These are phyloP conservation scores for Gasterosteus nipponicus DNA, from an alignment of 2,113 vertebrate genomes.

Conservation along the genomic window DNA sequence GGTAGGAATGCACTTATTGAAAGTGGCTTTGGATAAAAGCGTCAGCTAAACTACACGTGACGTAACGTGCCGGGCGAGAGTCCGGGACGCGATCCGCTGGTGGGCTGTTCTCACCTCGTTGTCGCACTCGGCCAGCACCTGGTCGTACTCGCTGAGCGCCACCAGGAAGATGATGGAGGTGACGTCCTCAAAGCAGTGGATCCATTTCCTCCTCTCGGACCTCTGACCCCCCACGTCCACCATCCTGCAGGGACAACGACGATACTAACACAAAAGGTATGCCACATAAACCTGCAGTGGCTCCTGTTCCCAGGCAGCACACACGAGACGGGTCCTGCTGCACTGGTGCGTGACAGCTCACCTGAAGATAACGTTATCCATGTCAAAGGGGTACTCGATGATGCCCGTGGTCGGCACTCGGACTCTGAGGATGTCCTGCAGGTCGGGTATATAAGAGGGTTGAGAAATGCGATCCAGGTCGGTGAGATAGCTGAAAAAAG, in stretches of 20 bases:
- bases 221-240: conserved; percentile 98
- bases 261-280: background rate
- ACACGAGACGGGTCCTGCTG: rapidly evolving
- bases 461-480: conserved; percentile 76
- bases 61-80: background rate
- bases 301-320: background rate
- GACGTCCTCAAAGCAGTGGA: conserved; percentile 99
- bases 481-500: conserved; percentile 70
- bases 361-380: conserved; percentile 99
- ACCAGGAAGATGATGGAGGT: conserved; percentile 99
- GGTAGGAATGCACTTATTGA: no score
- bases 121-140: conserved; percentile 96
- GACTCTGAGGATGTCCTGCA: conserved; percentile 75
- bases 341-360: conserved; percentile 52
- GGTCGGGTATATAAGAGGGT: conserved; percentile 68
- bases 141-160: conserved; percentile 98
- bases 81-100: background rate
- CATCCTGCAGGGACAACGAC: conserved; percentile 85
- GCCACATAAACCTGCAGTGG: background rate
- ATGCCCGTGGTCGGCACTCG: conserved; percentile 84
- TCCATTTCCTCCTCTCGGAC: conserved; percentile 99
- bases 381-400: conserved; percentile 93
- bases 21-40: no score
- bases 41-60: no score
- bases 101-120: conserved; percentile 87